phyloP scores from a whole-genome alignment of 2,113 vertebrate species.

The Acanthochromis polyacanthus region DNA sequence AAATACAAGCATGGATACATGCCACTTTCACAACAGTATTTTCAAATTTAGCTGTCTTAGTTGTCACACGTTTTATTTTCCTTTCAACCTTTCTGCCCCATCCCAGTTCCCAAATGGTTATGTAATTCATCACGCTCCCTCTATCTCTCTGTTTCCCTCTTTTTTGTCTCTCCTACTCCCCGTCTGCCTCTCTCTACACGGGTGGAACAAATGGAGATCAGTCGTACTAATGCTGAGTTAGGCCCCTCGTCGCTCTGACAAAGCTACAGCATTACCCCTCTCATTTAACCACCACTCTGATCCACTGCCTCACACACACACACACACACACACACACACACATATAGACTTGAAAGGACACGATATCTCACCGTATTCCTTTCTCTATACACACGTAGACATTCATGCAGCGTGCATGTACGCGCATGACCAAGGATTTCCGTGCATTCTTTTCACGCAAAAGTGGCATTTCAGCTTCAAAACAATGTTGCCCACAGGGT shows the following conservation, averaged over 20 bases:
- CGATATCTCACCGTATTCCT: constrained; percentile 54
- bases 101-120: constrained; percentile 50
- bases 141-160: constrained; percentile 18
- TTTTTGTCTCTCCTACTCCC: constrained; percentile 18
- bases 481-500: not conserved
- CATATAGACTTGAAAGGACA: constrained; percentile 47
- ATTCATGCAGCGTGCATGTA: constrained; percentile 10
- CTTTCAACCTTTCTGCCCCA: constrained; percentile 26
- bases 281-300: constrained; percentile 71
- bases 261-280: constrained; percentile 72
- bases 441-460: constrained; percentile 30
- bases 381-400: constrained; percentile 3
- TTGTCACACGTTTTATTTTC: constrained; percentile 13
- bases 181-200: constrained; percentile 41
- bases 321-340: constrained; percentile 23
- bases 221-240: constrained; percentile 74
- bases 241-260: constrained; percentile 67
- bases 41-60: not conserved
- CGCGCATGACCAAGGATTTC: constrained; percentile 27
- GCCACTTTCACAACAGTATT: not conserved
- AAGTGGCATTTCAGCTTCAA: constrained; percentile 40
- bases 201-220: constrained; percentile 79
- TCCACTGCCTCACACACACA: constrained; percentile 41
- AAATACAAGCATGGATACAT: not conserved
- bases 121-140: constrained; percentile 50